Evolutionary conservation across 2,113 vertebrate genomes (phyloP).

Genomic region (Ictalurus furcatus): DNA sequence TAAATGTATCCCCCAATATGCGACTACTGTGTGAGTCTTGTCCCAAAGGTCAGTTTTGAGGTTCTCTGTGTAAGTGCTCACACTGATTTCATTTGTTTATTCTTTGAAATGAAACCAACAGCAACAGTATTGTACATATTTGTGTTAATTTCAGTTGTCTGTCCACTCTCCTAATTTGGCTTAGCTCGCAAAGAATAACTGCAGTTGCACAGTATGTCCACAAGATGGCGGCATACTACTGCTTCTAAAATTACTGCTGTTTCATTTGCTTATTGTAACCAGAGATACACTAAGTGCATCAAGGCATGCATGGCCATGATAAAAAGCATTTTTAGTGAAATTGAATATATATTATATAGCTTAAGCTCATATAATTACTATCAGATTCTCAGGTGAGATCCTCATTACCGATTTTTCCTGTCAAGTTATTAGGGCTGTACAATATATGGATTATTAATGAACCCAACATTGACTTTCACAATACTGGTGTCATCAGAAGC

Average conservation of each 20-base stretch:
- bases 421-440: background rate
- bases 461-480: background rate
- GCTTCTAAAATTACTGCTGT: background rate
- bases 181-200: background rate
- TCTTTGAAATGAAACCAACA: background rate
- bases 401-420: background rate
- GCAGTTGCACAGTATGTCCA: slow-evolving; percentile 19
- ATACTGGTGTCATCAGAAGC: background rate
- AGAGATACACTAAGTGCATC: background rate
- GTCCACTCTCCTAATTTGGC: background rate
- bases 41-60: background rate
- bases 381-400: background rate
- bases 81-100: background rate
- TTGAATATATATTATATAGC: background rate
- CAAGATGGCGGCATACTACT: slow-evolving; percentile 25
- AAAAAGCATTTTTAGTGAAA: background rate
- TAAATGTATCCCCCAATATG: too few species aligned
- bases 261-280: background rate
- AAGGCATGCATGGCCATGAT: background rate
- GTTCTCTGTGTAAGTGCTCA: background rate
- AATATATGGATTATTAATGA: background rate
- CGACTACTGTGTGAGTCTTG: background rate
- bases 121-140: background rate
- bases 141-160: too few species aligned
- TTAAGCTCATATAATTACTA: background rate